These are phyloP conservation scores for Drosophila kambysellisi DNA, from an alignment of 2,888 invertebrate species.

Conservation along the genomic window DNA sequence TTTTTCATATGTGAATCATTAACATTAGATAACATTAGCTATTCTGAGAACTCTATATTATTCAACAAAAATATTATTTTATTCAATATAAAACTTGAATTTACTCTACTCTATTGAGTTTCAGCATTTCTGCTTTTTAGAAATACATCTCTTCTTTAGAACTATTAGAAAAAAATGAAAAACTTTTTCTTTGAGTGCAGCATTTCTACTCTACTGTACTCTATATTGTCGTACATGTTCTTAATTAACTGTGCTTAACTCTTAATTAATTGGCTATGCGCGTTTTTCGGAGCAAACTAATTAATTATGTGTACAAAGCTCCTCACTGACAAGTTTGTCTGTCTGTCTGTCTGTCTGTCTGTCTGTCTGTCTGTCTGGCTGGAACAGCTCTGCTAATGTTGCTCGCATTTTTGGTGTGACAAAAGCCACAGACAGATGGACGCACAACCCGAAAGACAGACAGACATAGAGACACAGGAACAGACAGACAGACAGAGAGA, in stretches of 20 bases:
- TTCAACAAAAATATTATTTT: not conserved
- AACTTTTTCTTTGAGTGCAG: not conserved
- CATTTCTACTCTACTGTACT: not conserved
- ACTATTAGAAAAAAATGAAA: not conserved
- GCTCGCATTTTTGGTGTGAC: constrained; percentile 69
- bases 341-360: constrained; percentile 3
- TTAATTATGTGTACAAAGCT: constrained; percentile 69
- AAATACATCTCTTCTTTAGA: not conserved
- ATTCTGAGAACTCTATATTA: not conserved
- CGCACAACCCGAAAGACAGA: constrained; percentile 15
- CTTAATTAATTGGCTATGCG: constrained; percentile 76
- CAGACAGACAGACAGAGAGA: constrained; percentile 13
- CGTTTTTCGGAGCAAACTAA: constrained; percentile 72
- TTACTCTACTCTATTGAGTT: not conserved
- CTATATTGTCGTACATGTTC: constrained; percentile 37
- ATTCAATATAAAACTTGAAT: not conserved
- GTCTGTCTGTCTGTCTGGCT: not conserved
- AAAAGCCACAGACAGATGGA: constrained; percentile 67
- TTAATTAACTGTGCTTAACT: constrained; percentile 77
- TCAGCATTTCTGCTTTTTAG: not conserved
- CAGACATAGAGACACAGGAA: constrained; percentile 10
- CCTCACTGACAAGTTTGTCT: constrained; percentile 49
- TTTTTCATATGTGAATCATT: too few species aligned
- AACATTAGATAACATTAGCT: too few species aligned
- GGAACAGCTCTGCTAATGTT: constrained; percentile 1